Conservation (phyloP, 2,797 vertebrate species). For the Setipinna tenuifilis region DNA sequence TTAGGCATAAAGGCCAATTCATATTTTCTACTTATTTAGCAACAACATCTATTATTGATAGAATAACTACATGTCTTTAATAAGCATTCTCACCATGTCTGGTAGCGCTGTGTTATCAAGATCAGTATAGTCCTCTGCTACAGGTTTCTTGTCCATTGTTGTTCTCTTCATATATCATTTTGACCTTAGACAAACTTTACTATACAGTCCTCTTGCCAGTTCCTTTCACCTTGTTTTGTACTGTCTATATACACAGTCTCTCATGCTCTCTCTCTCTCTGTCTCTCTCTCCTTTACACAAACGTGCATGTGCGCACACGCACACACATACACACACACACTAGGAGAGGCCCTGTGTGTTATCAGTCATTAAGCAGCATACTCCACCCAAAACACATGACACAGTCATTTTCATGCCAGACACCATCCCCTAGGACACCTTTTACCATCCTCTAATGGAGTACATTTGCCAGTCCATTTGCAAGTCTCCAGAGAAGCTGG, state of each 20-base stretch:
- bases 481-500: too few species aligned
- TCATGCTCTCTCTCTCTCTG: not conserved
- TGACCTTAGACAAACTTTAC: not conserved
- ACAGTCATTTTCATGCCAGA: not conserved
- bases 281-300: not conserved
- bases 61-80: not conserved
- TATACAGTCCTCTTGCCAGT: not conserved
- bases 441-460: not conserved
- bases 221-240: not conserved
- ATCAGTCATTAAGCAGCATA: not conserved
- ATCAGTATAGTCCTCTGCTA: not conserved
- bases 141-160: not conserved
- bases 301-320: not conserved
- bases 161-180: not conserved
- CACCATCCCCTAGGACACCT: too few species aligned
- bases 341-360: not conserved
- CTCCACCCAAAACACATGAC: conserved; percentile 3
- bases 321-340: not conserved
- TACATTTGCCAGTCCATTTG: too few species aligned
- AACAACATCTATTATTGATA: not conserved
- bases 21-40: too few species aligned
- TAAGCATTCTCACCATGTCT: conserved; percentile 17
- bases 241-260: not conserved
- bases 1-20: not conserved
- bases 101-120: not conserved